Evolutionary conservation across 35 echinoderm and acorn worm species (phyloP), one percentile per base, ranked within the genome.

Genomic region (Ptychodera flava): DNA sequence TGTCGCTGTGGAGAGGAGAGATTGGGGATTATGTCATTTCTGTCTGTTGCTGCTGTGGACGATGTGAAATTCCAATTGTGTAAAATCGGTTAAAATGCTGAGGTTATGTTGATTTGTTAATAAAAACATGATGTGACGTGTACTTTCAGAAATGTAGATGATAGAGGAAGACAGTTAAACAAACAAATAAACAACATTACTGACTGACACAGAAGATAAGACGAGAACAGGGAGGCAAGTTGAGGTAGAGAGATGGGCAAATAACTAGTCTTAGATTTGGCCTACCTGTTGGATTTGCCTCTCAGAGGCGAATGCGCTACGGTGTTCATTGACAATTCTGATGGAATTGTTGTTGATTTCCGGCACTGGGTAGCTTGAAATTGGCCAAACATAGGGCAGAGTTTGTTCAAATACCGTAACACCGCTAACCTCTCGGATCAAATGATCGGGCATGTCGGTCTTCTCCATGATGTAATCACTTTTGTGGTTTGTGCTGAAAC

Each of bases 371-470:
- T 91, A 94, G 1, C 87, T 85, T 1, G 92, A 85, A 28, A 94
- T 94, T 37, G 92, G 92, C 92, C 92, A 94, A 12, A 94, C 88
- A 88, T 94, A 78, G 31, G 89, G 89, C 30, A 91, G 38, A 28
- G 92, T 90, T 82, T 94, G 92, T 81, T 94, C 88, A 90, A 94
- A 94, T 35, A 94, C 36, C 0, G 37, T 78, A 36, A 90, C 80
- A 64, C 92, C 92, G 75, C 84, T 85, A 34, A 94, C 92, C 78
- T 90, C 35, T 31, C 92, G 89, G 12, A 94, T 94, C 35, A 94
- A 80, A 34, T 94, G 85, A 76, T 94, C 89, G 16, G 92, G 92
- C 82, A 94, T 88, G 33, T 94, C 88, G 30, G 85, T 85, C 1
- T 22, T 82, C 31, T 94, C 88, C 79, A 84, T 37, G 79, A 94